A percentile compares a stretch with the other conserved stretches of the same genome.
phyloP scores from a whole-genome alignment of 2,888 invertebrate genomes.

The Eupsilia transversa region DNA sequence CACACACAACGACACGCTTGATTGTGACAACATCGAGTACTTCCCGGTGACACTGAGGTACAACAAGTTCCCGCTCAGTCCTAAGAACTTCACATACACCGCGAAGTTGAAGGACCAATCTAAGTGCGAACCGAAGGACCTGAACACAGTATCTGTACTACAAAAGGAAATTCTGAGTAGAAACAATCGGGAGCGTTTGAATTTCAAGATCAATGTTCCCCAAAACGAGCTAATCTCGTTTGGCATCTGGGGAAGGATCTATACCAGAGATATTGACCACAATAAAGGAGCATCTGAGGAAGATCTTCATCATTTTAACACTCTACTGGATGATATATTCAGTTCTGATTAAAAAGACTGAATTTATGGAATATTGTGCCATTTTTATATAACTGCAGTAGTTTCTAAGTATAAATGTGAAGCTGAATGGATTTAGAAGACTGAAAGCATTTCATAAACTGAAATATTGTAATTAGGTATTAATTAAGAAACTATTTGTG shows the following conservation, averaged over 20 bases:
- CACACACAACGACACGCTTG: slow-evolving; percentile 78
- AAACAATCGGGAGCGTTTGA: slow-evolving; percentile 67
- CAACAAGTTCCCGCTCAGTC: slow-evolving; percentile 86
- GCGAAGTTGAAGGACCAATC: slow-evolving; percentile 30
- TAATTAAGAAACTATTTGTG: neutral
- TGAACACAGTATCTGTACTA: slow-evolving; percentile 43
- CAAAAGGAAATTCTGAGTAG: slow-evolving; percentile 49
- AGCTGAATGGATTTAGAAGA: slow-evolving; percentile 15
- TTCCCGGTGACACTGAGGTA: slow-evolving; percentile 88
- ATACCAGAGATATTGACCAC: slow-evolving; percentile 84
- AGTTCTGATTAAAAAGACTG: slow-evolving; percentile 49
- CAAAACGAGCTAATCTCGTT: slow-evolving; percentile 87
- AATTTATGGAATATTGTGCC: slow-evolving; percentile 34
- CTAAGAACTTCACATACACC: slow-evolving; percentile 74
- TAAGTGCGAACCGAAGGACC: slow-evolving; percentile 37
- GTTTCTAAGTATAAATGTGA: neutral
- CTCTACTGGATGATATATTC: slow-evolving; percentile 78
- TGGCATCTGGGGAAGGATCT: slow-evolving; percentile 86
- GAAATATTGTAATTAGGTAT: neutral
- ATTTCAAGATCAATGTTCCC: slow-evolving; percentile 76
- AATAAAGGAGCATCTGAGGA: slow-evolving; percentile 71
- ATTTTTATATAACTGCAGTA: slow-evolving; percentile 21
- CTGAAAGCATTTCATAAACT: slow-evolving; percentile 6
- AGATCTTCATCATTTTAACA: slow-evolving; percentile 75
- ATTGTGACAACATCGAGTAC: slow-evolving; percentile 84